Base-by-base conservation (phyloP, 2,888 invertebrate genomes). In the Caenorhabditis angaria region DNA sequence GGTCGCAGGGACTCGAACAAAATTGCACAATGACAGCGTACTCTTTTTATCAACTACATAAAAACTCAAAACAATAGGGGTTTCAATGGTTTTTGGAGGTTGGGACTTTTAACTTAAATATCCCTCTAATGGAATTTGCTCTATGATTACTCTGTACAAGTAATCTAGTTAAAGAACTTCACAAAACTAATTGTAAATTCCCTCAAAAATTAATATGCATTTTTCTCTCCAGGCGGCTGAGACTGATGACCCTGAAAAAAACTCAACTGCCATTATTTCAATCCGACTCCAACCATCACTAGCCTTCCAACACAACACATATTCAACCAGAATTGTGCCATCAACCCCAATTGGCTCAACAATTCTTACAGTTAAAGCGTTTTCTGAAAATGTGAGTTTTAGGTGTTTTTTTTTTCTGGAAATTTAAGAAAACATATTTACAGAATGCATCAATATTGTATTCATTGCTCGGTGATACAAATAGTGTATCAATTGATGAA, bases 141-240 rank as follows among this genome's bases (percentile, higher is more conserved):
- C n/a, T n/a, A n/a, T n/a, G n/a, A n/a, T n/a, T n/a, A n/a, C n/a
- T n/a, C n/a, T n/a, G n/a, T n/a, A n/a, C n/a, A n/a, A n/a, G n/a
- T n/a, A n/a, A n/a, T n/a, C n/a, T n/a, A n/a, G n/a, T n/a, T n/a
- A n/a, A n/a, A n/a, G n/a, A n/a, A n/a, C n/a, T n/a, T n/a, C n/a
- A n/a, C n/a, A n/a, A n/a, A n/a, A n/a, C n/a, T n/a, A n/a, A n/a
- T n/a, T n/a, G n/a, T n/a, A n/a, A n/a, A n/a, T n/a, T n/a, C n/a
- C n/a, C n/a, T n/a, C n/a, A n/a, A n/a, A n/a, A n/a, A n/a, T n/a
- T n/a, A n/a, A n/a, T n/a, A n/a, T n/a, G n/a, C n/a, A n/a, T n/a
- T n/a, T n/a, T 27, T 54, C 18, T 53, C 69, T 80, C 35, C 68
- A 85, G 85, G 85, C 85, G 0, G 58, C 67, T 18, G 82, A 85